Conservation (phyloP, 2,113 vertebrate species). For the Amazona vittata region DNA sequence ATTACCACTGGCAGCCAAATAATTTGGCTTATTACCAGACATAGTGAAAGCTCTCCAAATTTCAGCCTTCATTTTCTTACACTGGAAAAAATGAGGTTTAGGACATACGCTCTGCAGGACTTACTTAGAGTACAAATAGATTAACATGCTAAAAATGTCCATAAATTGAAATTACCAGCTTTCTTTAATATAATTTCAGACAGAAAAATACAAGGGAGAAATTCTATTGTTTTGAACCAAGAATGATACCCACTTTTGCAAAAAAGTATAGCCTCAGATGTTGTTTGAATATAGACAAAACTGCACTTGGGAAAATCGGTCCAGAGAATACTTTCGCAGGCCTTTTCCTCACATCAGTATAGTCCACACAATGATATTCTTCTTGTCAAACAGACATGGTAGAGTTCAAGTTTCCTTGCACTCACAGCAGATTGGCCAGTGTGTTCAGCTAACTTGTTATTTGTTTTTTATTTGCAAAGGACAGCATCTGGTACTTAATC, state of each 20-base stretch:
- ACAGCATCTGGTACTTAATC: constrained; percentile 65
- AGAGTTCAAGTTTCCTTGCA: neutral
- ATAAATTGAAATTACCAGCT: neutral
- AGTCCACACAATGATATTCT: neutral
- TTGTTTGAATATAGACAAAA: neutral
- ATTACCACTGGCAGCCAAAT: neutral
- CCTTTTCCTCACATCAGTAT: neutral
- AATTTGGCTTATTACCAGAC: neutral
- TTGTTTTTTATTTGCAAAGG: constrained; percentile 40
- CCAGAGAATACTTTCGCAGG: neutral
- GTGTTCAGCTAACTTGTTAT: constrained; percentile 19
- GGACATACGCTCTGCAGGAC: neutral
- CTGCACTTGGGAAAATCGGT: neutral
- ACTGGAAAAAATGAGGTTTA: neutral
- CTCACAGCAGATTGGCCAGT: neutral
- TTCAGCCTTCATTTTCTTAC: neutral
- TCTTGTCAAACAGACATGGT: neutral
- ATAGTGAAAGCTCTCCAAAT: neutral
- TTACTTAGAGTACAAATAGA: neutral
- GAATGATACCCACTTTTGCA: neutral
- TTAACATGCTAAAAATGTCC: neutral
- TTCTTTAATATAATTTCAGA: neutral
- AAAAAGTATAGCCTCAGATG: neutral
- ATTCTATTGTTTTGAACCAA: neutral
- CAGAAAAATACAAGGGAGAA: neutral